Conservation (phyloP, 2,113 vertebrate species). For the Hippocampus zosterae region DNA sequence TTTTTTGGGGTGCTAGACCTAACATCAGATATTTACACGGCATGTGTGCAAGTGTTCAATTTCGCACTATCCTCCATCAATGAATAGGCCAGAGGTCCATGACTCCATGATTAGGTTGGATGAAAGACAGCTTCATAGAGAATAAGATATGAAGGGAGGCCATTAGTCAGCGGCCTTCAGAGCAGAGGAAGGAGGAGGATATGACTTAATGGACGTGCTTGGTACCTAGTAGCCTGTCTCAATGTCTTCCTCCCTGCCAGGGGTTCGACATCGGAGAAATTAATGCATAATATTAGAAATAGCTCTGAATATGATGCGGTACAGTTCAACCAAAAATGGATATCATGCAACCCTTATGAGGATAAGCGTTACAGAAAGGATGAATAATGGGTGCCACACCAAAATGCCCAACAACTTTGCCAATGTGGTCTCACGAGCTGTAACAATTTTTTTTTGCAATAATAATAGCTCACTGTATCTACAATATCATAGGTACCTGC, state of each 20-base stretch:
- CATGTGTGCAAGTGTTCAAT: constrained; percentile 14
- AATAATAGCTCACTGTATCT: too few species aligned
- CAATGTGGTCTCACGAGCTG: too few species aligned
- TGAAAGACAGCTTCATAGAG: constrained; percentile 63
- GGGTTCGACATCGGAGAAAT: constrained; percentile 31
- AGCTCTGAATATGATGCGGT: neutral
- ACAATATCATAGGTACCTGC: too few species aligned
- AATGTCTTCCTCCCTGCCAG: constrained; percentile 18
- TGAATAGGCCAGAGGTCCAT: constrained; percentile 42
- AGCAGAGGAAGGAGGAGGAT: constrained; percentile 61
- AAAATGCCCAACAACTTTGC: too few species aligned
- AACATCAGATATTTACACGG: constrained; percentile 11
- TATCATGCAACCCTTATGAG: neutral
- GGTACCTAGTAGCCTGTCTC: constrained; percentile 18
- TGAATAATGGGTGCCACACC: too few species aligned
- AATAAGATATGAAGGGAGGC: constrained; percentile 67
- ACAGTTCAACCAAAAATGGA: neutral
- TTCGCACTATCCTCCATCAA: constrained; percentile 35
- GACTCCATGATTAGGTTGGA: constrained; percentile 50
- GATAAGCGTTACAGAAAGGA: neutral
- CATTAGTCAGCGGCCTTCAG: constrained; percentile 60
- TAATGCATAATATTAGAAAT: neutral
- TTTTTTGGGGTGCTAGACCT: neutral
- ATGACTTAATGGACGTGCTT: constrained; percentile 59
- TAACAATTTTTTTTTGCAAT: too few species aligned